phyloP scores from a whole-genome alignment of 2,113 vertebrate genomes.

The Notarius quadriscutis region DNA sequence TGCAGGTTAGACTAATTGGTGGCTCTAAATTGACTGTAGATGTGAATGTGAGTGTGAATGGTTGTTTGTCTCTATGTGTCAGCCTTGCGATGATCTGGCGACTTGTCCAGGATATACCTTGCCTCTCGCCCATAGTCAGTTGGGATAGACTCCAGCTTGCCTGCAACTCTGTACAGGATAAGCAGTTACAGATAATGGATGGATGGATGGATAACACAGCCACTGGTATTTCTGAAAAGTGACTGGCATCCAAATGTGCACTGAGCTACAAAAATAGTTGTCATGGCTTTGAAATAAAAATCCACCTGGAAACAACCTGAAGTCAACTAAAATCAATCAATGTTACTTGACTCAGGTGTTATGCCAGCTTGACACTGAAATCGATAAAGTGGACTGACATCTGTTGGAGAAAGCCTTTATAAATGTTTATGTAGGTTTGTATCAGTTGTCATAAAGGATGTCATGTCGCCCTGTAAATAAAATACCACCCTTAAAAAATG shows the following conservation, averaged over 20 bases:
- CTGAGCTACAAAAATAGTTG: not conserved
- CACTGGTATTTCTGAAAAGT: not conserved
- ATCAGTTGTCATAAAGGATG: not conserved
- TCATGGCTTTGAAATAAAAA: not conserved
- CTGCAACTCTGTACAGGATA: no score
- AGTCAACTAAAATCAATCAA: conserved; percentile 4
- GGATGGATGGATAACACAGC: no score
- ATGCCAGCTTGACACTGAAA: conserved; percentile 6
- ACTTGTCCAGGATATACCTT: no score
- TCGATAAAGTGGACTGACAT: not conserved
- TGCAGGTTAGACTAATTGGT: no score
- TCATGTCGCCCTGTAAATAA: not conserved
- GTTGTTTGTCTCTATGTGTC: no score
- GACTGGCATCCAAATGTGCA: not conserved
- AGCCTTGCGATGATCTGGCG: no score
- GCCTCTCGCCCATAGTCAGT: no score
- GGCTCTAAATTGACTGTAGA: no score
- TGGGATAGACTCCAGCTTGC: no score
- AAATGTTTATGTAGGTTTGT: conserved; percentile 5
- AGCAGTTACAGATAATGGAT: no score
- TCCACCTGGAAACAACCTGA: conserved; percentile 2
- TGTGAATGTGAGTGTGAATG: no score
- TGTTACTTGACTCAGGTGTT: not conserved
- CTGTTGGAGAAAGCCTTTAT: not conserved
- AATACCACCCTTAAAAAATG: not conserved